Evolutionary conservation across 2,113 vertebrate species (phyloP).

Genomic region (Geococcyx californianus): DNA sequence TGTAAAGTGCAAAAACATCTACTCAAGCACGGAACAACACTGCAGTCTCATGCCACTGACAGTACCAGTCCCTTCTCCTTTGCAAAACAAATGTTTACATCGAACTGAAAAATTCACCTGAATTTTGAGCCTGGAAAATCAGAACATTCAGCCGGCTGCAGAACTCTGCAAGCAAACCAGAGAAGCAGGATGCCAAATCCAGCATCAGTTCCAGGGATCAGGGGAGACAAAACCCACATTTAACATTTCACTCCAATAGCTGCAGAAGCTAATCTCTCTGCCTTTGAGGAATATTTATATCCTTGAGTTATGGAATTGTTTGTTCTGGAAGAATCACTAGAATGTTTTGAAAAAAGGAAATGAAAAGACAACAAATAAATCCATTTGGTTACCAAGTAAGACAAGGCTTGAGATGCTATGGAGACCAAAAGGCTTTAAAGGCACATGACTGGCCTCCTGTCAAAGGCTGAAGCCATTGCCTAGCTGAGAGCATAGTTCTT

Average conservation of each 20-base stretch:
- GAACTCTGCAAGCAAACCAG: background rate
- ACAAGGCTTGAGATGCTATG: background rate
- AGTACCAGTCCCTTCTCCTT: slow-evolving; percentile 10
- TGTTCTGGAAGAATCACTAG: background rate
- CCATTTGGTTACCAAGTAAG: background rate
- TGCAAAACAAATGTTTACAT: background rate
- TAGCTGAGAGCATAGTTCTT: background rate
- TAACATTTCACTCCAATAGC: background rate
- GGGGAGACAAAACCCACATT: background rate
- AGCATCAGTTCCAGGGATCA: slow-evolving; percentile 32
- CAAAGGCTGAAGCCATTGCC: background rate
- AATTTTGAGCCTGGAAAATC: slow-evolving; percentile 15
- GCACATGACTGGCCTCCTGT: background rate
- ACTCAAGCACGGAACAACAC: background rate
- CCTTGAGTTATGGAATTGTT: background rate
- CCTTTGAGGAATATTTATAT: background rate
- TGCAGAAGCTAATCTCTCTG: background rate
- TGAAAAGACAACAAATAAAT: background rate
- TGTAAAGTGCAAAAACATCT: background rate
- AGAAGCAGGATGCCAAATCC: slow-evolving; percentile 36
- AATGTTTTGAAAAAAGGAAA: background rate
- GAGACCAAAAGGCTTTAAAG: background rate
- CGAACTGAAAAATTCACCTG: slow-evolving; percentile 21
- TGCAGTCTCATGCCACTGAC: background rate
- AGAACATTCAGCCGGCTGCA: slow-evolving; percentile 23